Evolutionary conservation across 2,888 invertebrate genomes (phyloP).

Genomic region (Xestia ashworthii): DNA sequence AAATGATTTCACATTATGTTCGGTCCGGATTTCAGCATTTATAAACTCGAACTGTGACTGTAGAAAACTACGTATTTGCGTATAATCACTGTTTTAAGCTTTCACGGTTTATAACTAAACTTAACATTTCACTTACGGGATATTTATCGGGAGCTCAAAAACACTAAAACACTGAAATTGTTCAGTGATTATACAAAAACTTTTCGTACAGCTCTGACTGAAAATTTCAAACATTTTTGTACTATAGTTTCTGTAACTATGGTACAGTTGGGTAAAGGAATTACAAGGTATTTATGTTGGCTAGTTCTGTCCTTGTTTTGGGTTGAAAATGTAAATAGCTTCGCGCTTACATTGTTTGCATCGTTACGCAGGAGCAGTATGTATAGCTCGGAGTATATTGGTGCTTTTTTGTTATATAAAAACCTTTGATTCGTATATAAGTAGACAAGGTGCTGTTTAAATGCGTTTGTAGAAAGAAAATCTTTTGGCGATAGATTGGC

Average conservation of each 20-base stretch:
- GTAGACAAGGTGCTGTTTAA: background rate
- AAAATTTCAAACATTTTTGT: conserved; percentile 52
- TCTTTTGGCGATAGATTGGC: background rate
- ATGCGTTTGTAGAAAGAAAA: background rate
- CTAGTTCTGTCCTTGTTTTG: conserved; percentile 43
- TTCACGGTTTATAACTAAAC: too few relatives aligned
- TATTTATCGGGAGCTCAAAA: too few relatives aligned
- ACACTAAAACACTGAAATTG: conserved; percentile 47
- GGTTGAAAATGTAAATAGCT: conserved; percentile 49
- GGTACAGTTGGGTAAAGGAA: conserved; percentile 42
- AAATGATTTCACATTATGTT: background rate
- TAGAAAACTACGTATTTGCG: background rate
- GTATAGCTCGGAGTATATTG: background rate
- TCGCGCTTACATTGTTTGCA: conserved; percentile 52
- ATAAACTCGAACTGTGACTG: background rate
- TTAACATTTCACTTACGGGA: too few relatives aligned
- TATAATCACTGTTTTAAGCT: too few relatives aligned
- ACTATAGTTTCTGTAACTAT: conserved; percentile 17
- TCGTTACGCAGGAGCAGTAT: conserved; percentile 38
- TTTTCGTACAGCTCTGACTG: conserved; percentile 31
- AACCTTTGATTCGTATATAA: background rate
- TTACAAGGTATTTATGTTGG: conserved; percentile 52
- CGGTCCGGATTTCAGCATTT: background rate
- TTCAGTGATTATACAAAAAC: conserved; percentile 58
- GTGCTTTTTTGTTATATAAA: conserved; percentile 7